A percentile compares a stretch with the other conserved stretches of the same genome.
These are phyloP conservation scores for Hiodon tergisus DNA, from an alignment of 2,113 vertebrate genomes.

Conservation along the genomic window DNA sequence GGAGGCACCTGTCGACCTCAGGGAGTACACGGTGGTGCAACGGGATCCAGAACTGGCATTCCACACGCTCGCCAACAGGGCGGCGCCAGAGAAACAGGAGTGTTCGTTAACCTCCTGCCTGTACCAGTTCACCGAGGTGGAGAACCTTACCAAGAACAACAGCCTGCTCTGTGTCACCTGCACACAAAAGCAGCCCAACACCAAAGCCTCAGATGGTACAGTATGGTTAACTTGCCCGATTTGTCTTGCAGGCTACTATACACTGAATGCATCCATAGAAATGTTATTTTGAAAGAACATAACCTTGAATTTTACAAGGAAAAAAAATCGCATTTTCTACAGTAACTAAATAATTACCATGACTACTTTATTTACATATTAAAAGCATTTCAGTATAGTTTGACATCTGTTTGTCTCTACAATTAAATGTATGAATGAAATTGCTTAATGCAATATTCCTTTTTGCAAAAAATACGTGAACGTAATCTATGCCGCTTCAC, in stretches of 20 bases:
- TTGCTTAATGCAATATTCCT: too few relatives aligned
- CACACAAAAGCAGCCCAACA: conserved; percentile 55
- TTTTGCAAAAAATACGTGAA: too few relatives aligned
- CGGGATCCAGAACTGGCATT: conserved; percentile 82
- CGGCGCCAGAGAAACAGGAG: conserved; percentile 62
- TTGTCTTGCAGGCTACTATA: too few relatives aligned
- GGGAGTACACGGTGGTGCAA: conserved; percentile 62
- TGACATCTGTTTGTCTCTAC: too few relatives aligned
- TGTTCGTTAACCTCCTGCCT: conserved; percentile 80
- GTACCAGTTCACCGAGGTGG: conserved; percentile 85
- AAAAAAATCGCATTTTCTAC: too few relatives aligned
- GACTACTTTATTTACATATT: too few relatives aligned
- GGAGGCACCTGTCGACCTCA: conserved; percentile 37
- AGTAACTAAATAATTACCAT: too few relatives aligned
- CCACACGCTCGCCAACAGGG: conserved; percentile 69
- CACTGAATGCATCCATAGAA: too few relatives aligned
- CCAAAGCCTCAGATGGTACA: conserved; percentile 41
- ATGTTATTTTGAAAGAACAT: not conserved
- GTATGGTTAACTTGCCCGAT: not conserved
- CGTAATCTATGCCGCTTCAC: too few relatives aligned
- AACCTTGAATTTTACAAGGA: too few relatives aligned
- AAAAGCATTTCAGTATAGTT: too few relatives aligned
- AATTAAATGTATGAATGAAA: too few relatives aligned
- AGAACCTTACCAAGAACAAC: conserved; percentile 80
- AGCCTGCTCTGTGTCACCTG: conserved; percentile 86